These are phyloP conservation scores for Chionodraco myersi DNA, from an alignment of 2,113 vertebrate species.

Conservation along the genomic window DNA sequence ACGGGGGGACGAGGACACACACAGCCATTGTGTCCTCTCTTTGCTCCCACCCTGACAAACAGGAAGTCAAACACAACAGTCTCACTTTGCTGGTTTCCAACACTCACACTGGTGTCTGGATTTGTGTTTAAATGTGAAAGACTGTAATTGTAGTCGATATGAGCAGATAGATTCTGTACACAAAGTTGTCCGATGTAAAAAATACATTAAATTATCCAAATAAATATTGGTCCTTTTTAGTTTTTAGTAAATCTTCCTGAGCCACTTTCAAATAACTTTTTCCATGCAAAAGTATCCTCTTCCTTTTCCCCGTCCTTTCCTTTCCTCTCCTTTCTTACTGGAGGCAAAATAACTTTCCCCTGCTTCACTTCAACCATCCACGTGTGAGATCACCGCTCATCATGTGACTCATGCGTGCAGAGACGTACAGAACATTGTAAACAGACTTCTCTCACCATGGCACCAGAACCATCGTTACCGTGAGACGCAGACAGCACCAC, in stretches of 20 bases:
- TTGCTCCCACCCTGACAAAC: conserved; percentile 14
- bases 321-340: conserved; percentile 34
- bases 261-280: conserved; percentile 43
- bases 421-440: conserved; percentile 48
- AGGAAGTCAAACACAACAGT: conserved; percentile 49
- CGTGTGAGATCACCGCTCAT: conserved; percentile 51
- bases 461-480: background rate
- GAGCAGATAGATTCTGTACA: conserved; percentile 66
- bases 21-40: background rate
- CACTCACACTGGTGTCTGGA: conserved; percentile 39
- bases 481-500: conserved; percentile 5
- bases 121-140: conserved; percentile 16
- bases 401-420: conserved; percentile 38
- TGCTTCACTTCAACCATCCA: conserved; percentile 58
- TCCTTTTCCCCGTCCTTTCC: conserved; percentile 13
- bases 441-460: conserved; percentile 35
- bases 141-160: conserved; percentile 23
- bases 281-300: background rate
- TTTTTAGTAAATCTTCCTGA: conserved; percentile 59
- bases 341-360: conserved; percentile 39
- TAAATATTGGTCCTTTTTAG: conserved; percentile 76
- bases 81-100: conserved; percentile 16
- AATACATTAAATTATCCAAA: conserved; percentile 71
- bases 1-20: background rate
- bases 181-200: conserved; percentile 50